Evolutionary conservation across 37 sponge, comb jelly and placozoan genomes (phyloP).

Genomic region (Oopsacas minuta): DNA sequence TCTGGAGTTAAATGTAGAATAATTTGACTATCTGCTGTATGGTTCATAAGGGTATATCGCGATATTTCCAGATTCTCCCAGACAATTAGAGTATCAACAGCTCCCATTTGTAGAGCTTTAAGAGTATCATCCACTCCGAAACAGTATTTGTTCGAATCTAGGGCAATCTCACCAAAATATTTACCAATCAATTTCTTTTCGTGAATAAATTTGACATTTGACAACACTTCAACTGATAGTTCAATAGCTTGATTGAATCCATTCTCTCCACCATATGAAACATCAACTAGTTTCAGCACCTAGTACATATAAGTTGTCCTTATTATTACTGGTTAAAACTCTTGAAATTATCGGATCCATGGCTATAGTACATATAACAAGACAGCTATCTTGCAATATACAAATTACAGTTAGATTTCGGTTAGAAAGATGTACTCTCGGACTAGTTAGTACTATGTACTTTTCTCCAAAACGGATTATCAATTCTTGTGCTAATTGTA

Average conservation of each 20-base stretch:
- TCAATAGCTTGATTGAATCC: slow-evolving; percentile 99
- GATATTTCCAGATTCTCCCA: slow-evolving; percentile 92
- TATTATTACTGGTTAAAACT: background rate
- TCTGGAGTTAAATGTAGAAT: slow-evolving; percentile 73
- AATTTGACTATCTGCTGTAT: slow-evolving; percentile 61
- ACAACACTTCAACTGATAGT: slow-evolving; percentile 75
- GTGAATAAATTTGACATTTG: slow-evolving; percentile 98
- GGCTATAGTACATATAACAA: too few species aligned
- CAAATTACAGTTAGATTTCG: too few species aligned
- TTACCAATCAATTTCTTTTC: slow-evolving; percentile 95
- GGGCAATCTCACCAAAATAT: slow-evolving; percentile 99
- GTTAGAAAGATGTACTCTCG: too few species aligned
- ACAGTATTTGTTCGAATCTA: slow-evolving; percentile 93
- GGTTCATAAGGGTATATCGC: slow-evolving; percentile 73
- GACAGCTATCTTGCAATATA: too few species aligned
- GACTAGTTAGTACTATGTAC: too few species aligned
- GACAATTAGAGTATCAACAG: slow-evolving; percentile 90
- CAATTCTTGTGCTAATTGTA: too few species aligned
- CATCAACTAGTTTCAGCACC: slow-evolving; percentile 86
- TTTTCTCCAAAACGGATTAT: too few species aligned
- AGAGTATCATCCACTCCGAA: slow-evolving; percentile 91
- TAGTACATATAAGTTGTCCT: slow-evolving; percentile 18
- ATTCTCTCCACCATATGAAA: slow-evolving; percentile 98
- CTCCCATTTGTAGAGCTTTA: slow-evolving; percentile 86
- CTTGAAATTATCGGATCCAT: background rate